Percentiles rank a stretch among this genome's conserved stretches.
Conservation (phyloP, 2,113 vertebrate species). For the Gymnogyps californianus region DNA sequence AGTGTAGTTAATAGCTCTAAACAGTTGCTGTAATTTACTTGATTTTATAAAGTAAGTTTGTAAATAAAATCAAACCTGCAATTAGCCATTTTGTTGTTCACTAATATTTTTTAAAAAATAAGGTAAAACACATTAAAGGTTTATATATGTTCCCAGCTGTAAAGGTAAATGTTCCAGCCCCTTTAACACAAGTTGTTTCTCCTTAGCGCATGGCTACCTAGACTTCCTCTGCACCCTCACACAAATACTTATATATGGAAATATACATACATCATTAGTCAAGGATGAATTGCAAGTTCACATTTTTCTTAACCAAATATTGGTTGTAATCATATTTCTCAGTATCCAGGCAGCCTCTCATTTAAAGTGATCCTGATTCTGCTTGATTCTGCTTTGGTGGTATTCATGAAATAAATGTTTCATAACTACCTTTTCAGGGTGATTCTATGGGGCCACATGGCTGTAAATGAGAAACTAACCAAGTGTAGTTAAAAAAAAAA, state of each 20-base stretch:
- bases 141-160: background rate
- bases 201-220: background rate
- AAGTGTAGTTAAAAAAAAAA: background rate
- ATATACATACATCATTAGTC: background rate
- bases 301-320: background rate
- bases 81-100: conserved; percentile 8
- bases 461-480: background rate
- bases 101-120: background rate
- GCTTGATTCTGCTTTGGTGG: background rate
- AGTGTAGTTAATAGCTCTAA: conserved; percentile 40
- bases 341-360: background rate
- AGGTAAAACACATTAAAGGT: background rate
- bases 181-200: background rate
- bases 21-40: background rate
- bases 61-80: conserved; percentile 31
- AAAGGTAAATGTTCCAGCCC: background rate
- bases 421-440: background rate
- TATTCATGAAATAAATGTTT: background rate
- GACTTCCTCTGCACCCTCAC: background rate
- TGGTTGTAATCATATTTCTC: background rate
- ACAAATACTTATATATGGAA: background rate
- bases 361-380: background rate
- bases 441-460: background rate
- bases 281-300: background rate
- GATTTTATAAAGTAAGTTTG: conserved; percentile 6